A percentile compares a stretch with the other conserved stretches of the same genome.
phyloP scores from a whole-genome alignment of 2,113 vertebrate genomes.

The Microcebus griseorufus region DNA sequence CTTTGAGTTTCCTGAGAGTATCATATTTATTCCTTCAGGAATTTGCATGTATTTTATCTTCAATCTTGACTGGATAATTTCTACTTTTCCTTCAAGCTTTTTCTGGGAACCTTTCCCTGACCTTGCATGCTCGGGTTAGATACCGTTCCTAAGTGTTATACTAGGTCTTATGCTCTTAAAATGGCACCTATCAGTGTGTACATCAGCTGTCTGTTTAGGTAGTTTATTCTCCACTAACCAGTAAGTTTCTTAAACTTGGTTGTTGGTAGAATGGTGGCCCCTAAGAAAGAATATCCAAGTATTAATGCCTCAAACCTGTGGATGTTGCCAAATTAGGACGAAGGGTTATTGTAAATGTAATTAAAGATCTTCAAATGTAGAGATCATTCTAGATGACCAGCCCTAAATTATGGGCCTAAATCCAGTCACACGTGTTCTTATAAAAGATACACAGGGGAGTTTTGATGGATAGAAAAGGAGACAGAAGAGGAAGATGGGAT shows the following conservation, averaged over 20 bases:
- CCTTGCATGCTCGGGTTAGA: not conserved
- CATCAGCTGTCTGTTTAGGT: not conserved
- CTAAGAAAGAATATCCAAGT: not conserved
- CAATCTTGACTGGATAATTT: not conserved
- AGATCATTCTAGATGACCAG: not conserved
- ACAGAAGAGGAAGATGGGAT: not conserved
- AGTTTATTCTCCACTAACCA: not conserved
- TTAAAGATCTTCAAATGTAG: not conserved
- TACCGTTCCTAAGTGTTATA: not conserved
- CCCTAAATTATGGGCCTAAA: not conserved
- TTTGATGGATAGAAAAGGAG: not conserved
- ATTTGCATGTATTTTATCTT: not conserved
- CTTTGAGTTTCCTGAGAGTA: not conserved
- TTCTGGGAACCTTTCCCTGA: not conserved
- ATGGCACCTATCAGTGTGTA: not conserved
- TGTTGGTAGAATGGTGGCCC: not conserved
- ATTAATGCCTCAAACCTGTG: not conserved
- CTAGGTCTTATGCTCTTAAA: not conserved
- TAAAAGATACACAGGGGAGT: not conserved
- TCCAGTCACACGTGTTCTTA: not conserved
- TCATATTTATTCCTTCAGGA: not conserved
- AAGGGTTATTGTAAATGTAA: not conserved
- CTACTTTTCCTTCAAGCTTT: not conserved
- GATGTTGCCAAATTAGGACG: not conserved
- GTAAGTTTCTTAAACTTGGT: not conserved